phyloP scores from a whole-genome alignment of 2,888 invertebrate genomes.

The Papilio gigon region DNA sequence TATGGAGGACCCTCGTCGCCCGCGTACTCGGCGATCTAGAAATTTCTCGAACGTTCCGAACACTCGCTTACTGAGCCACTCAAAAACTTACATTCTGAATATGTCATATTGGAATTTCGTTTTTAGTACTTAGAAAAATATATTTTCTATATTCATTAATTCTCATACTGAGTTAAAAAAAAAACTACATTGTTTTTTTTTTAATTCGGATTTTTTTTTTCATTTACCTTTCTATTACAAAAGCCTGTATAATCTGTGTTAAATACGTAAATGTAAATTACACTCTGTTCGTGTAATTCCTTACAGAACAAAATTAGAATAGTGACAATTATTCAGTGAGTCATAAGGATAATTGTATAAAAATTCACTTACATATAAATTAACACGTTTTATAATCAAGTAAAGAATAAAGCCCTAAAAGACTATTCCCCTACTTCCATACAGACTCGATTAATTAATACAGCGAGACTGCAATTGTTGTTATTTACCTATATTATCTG shows the following conservation, averaged over 20 bases:
- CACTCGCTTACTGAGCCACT: background rate
- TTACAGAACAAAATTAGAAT: background rate
- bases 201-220: too few relatives aligned
- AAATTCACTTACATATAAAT: background rate
- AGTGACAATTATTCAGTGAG: background rate
- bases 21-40: constrained; percentile 19
- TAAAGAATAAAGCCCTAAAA: constrained; percentile 12
- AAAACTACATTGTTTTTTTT: too few relatives aligned
- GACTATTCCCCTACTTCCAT: background rate
- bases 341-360: background rate
- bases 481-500: constrained; percentile 78
- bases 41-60: constrained; percentile 36
- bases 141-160: background rate
- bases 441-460: constrained; percentile 11
- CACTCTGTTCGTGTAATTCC: background rate
- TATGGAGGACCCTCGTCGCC: background rate
- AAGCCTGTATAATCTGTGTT: background rate
- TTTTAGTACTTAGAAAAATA: background rate
- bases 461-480: constrained; percentile 50
- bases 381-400: background rate
- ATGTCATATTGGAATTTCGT: background rate
- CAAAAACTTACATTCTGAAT: background rate
- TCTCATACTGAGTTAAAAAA: too few relatives aligned
- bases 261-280: background rate
- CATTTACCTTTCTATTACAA: background rate